phyloP scores from a whole-genome alignment of 2,888 invertebrate genomes.

The Caenorhabditis wallacei region DNA sequence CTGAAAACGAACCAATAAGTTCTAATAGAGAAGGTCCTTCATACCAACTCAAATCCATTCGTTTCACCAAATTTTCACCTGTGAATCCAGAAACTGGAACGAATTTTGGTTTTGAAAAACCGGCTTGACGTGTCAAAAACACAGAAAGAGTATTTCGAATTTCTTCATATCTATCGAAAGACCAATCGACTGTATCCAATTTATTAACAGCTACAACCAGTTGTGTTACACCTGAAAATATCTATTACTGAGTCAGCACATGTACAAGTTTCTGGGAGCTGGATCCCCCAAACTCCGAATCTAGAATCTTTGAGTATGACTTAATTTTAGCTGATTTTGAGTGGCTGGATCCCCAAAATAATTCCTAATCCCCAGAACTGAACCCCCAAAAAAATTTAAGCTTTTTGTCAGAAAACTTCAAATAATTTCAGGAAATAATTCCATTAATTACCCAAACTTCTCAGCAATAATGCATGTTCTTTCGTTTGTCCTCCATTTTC shows the following conservation, averaged over 20 bases:
- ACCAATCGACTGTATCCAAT: constrained; percentile 96
- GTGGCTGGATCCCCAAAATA: no score
- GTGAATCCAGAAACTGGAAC: constrained; percentile 97
- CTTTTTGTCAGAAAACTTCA: no score
- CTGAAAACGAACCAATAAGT: constrained; percentile 87
- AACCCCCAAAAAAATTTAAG: no score
- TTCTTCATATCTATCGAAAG: constrained; percentile 92
- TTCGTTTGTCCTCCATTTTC: constrained; percentile 98
- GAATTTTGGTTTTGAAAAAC: constrained; percentile 85
- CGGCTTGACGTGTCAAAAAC: constrained; percentile 84
- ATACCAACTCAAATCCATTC: constrained; percentile 88
- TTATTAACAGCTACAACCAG: constrained; percentile 97
- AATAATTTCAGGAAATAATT: no score
- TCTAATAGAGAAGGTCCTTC: constrained; percentile 91
- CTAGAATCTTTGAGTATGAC: no score
- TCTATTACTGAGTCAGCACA: no score
- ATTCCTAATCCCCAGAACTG: no score
- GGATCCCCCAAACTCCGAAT: no score
- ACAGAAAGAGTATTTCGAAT: constrained; percentile 85
- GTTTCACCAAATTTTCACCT: constrained; percentile 91
- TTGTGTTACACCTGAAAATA: constrained; percentile 92
- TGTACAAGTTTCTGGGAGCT: no score
- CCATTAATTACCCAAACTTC: constrained; percentile 86
- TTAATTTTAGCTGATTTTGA: no score
- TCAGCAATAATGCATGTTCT: constrained; percentile 95